Base-by-base conservation (phyloP, 2,113 vertebrate genomes). In the Falcunculus frontatus region DNA sequence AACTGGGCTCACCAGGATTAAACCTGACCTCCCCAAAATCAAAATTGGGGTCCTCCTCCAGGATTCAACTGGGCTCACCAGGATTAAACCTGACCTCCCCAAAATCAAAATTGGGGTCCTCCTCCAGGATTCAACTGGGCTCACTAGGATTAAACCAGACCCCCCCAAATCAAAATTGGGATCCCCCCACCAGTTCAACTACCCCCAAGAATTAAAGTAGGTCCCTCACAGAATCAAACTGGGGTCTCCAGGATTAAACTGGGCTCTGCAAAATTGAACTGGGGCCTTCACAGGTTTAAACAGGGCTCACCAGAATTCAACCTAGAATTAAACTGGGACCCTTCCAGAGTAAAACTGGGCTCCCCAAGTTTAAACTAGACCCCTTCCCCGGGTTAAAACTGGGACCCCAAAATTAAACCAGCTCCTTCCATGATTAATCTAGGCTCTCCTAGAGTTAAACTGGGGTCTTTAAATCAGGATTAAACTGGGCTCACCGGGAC, bases 191-290 rank as follows among this genome's bases (percentile, higher is more conserved):
- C 4, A 5, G 21, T 11, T 35, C n/a, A 74, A 8, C 8, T 46
- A 20, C 10, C 7, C 32, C 9, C 0, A 0, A 13, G 30, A 27
- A 50, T 44, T 33, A 37, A 26, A 37, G 42, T 4, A 26, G 21
- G 22, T 32, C 42, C 22, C 32, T 33, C 42, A 18, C 9, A 42
- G 37, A 50, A 64, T 37, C 33, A 42, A 57, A 19, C 35, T 37
- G 33, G 5, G 9, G 5, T 19, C 32, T 35, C 9, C 14, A 42
- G 10, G 47, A 32, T 39, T 39, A 37, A 70, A 52, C 27, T 33
- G 8, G 10, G 17, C 26, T 52, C 50, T 29, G 50, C 50, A 29
- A 52, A 37, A 41, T 25, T 41, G 26, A 72, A 72, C 29, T 42
- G 19, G 13, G 23, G 39, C 32, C 39, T 74, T 46, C 7, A 57